Conservation (phyloP, 2,113 vertebrate species). For the Ia io region DNA sequence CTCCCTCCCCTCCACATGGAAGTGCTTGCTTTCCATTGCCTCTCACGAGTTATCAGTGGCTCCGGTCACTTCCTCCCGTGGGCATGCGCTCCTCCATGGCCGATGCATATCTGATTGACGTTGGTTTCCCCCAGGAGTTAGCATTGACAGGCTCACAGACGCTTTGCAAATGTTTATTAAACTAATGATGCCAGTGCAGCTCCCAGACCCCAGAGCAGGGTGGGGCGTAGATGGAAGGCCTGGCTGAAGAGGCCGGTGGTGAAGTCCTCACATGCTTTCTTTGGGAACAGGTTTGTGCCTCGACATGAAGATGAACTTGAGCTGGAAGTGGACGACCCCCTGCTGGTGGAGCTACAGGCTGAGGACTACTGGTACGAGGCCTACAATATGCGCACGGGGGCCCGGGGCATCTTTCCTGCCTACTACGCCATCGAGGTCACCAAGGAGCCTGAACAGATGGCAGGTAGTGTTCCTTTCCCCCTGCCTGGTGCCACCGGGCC, state of each 20-base stretch:
- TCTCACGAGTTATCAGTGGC: background rate
- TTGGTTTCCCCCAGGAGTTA: background rate
- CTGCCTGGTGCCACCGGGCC: fast-evolving
- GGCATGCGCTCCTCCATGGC: fast-evolving
- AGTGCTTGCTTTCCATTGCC: fast-evolving
- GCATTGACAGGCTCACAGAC: fast-evolving
- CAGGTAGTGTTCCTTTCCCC: conserved; percentile 82
- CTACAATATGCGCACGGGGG: conserved; percentile 96
- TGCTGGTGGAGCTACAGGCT: conserved; percentile 95
- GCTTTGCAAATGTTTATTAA: background rate
- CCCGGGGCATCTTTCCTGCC: conserved; percentile 93
- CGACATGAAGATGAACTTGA: conserved; percentile 95
- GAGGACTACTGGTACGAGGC: conserved; percentile 99
- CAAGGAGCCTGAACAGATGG: conserved; percentile 89
- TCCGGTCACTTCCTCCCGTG: background rate
- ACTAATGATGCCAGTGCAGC: fast-evolving
- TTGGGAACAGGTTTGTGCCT: conserved; percentile 90
- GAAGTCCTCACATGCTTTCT: background rate
- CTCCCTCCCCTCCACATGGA: fast-evolving
- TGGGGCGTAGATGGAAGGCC: background rate
- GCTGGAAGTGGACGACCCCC: conserved; percentile 95
- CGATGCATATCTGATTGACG: fast-evolving
- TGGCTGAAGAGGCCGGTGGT: background rate
- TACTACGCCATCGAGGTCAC: conserved; percentile 95
- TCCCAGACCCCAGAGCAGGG: background rate